These are phyloP conservation scores for Periophthalmodon schlosseri DNA, from an alignment of 2,113 vertebrate genomes.

Conservation along the genomic window DNA sequence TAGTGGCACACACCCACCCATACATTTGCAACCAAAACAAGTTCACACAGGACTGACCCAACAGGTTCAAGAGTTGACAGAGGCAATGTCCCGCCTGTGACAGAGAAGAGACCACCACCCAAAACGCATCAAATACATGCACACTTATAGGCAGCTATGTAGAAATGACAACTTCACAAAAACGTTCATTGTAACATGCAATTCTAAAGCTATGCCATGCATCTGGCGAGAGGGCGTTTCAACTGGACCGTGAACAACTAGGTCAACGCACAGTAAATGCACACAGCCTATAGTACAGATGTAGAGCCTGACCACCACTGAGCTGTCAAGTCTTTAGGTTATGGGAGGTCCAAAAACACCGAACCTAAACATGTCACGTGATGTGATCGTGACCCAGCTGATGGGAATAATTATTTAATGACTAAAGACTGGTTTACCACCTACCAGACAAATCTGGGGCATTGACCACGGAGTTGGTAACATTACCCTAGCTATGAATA, in stretches of 20 bases:
- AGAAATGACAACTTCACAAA: not conserved
- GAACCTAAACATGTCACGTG: not conserved
- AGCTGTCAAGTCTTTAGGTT: not conserved
- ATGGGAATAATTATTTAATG: not conserved
- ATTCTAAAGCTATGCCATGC: constrained; percentile 12
- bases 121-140: constrained; percentile 16
- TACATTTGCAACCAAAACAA: constrained; percentile 54
- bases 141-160: not conserved
- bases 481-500: not conserved
- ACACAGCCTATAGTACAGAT: not conserved
- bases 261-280: constrained; percentile 10
- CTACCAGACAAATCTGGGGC: constrained; percentile 13
- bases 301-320: constrained; percentile 5
- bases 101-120: constrained; percentile 47
- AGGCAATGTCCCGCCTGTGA: not conserved
- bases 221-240: not conserved
- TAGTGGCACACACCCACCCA: constrained; percentile 46
- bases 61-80: constrained; percentile 62
- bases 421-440: constrained; percentile 21
- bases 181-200: not conserved
- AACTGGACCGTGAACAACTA: constrained; percentile 12
- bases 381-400: not conserved
- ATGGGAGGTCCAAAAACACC: not conserved
- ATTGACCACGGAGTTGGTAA: constrained; percentile 5
- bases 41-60: constrained; percentile 65